Evolutionary conservation across 2,888 invertebrate species (phyloP).

Genomic region (Adineta ricciae): DNA sequence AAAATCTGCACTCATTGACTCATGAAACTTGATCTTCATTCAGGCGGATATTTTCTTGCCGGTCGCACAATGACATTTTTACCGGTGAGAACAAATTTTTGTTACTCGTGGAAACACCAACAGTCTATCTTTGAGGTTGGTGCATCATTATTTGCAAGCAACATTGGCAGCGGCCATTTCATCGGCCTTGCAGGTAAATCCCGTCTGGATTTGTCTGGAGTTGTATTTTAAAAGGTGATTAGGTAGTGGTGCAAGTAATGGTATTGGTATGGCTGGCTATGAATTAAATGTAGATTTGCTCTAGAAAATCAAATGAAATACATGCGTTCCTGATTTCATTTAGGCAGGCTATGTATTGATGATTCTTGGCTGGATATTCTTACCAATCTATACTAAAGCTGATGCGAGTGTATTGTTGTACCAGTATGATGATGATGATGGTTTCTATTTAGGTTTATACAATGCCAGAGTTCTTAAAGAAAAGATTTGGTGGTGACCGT

Average conservation of each 20-base stretch:
- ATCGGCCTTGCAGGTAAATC: conserved; percentile 52
- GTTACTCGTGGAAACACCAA: no score
- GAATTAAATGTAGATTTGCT: conserved; percentile 47
- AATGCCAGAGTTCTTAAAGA: conserved; percentile 55
- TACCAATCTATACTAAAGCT: conserved; percentile 54
- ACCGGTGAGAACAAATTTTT: conserved; percentile 42
- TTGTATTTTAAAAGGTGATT: no score
- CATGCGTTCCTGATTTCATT: conserved; percentile 31
- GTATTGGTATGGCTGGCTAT: conserved; percentile 49
- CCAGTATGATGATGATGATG: no score
- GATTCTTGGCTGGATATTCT: conserved; percentile 54
- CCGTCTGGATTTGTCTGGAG: no score
- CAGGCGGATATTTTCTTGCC: conserved; percentile 52
- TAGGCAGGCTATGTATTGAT: conserved; percentile 53
- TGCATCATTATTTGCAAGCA: conserved; percentile 52
- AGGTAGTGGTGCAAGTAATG: conserved; percentile 46
- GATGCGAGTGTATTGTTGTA: conserved; percentile 43
- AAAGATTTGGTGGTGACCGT: conserved; percentile 54
- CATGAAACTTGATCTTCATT: neutral
- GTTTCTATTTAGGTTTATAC: conserved; percentile 53
- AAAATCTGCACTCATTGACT: neutral
- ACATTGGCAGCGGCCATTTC: conserved; percentile 52
- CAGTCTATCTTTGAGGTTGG: conserved; percentile 45
- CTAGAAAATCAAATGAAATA: no score
- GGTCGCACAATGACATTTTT: conserved; percentile 54